Base-by-base conservation (phyloP, 2,113 vertebrate genomes). In the Cryptoleucopteryx plumbea region DNA sequence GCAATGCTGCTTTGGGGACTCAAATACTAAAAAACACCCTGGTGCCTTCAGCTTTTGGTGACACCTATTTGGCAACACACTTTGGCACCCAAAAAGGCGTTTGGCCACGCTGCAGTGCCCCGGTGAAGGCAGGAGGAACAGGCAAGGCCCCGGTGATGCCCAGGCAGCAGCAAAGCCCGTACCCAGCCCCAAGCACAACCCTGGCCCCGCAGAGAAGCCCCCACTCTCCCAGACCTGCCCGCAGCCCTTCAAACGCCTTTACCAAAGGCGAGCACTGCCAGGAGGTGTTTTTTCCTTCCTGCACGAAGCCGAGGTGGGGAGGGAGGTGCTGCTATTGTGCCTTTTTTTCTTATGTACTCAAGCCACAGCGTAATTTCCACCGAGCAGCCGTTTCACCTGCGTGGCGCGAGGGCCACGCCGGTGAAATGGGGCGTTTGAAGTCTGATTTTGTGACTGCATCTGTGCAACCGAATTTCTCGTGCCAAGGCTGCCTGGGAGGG, bases 291-390 rank as follows among this genome's bases (percentile, higher is more conserved):
- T 95, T 95, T 63, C 77, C 93, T 82, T 9, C 62, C 71, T 55
- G 90, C 73, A 23, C 18, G 0, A 56, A 61, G 73, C 53, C 1
- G 0, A 53, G 84, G 12, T 31, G 68, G 67, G 63, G 36, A 88
- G 91, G 94, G 93, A 94, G 93, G 91, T 84, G 86, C 84, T 87
- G 94, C 81, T 87, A 47, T 94, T 86, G 82, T 87, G 66, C 43
- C 3, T 72, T 42, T 80, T 67, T 13, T 8, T 90, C 73, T 90
- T 2, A 2, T 40, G 61, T 19, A 29, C 88, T 71, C 55, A 91
- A 96, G 93, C 95, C 96, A 12, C 95, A 95, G 91, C 22, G 2
- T 20, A 79, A 59, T 95, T 96, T 96, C 96, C 96, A 92, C 55
- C 4, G 2, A 79, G 77, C 88, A 89, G 70, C 95, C 31, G 93